These are phyloP conservation scores for Uloborus diversus DNA, from an alignment of 1,140 invertebrate genomes.

Conservation along the genomic window DNA sequence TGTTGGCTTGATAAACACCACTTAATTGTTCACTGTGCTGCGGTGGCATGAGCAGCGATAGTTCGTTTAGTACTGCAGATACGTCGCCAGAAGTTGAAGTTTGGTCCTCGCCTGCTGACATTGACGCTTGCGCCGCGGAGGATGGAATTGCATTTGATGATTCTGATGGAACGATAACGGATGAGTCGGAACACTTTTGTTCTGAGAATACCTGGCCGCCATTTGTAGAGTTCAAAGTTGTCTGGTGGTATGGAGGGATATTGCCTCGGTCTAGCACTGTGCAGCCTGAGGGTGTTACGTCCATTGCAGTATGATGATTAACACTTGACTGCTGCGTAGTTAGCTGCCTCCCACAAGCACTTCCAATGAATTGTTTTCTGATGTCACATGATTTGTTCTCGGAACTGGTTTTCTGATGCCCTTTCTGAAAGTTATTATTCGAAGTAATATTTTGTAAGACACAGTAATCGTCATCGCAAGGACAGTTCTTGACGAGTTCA, in stretches of 20 bases:
- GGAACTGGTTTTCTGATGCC: too few relatives aligned
- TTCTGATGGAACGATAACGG: background rate
- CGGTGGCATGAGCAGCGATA: slow-evolving; percentile 34
- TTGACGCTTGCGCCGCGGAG: background rate
- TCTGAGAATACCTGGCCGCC: background rate
- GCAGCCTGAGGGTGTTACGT: slow-evolving; percentile 32
- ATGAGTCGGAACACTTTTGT: background rate
- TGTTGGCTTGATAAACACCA: slow-evolving; percentile 58
- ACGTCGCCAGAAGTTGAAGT: background rate
- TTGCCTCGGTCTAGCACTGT: slow-evolving; percentile 8
- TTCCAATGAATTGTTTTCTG: too few relatives aligned
- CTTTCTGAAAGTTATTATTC: too few relatives aligned
- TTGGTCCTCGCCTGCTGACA: background rate
- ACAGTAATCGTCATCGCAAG: too few relatives aligned
- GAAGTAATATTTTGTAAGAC: too few relatives aligned
- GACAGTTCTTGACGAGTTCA: too few relatives aligned
- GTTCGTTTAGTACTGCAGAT: slow-evolving; percentile 28
- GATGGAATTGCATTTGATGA: background rate
- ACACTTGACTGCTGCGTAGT: background rate
- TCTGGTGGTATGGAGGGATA: background rate
- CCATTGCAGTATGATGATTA: slow-evolving; percentile 30
- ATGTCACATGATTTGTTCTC: too few relatives aligned
- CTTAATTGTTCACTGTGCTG: background rate
- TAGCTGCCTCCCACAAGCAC: too few relatives aligned
- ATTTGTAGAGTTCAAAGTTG: background rate